These are phyloP conservation scores for Neuroterus valhalla DNA, from an alignment of 1,140 invertebrate species.

Conservation along the genomic window DNA sequence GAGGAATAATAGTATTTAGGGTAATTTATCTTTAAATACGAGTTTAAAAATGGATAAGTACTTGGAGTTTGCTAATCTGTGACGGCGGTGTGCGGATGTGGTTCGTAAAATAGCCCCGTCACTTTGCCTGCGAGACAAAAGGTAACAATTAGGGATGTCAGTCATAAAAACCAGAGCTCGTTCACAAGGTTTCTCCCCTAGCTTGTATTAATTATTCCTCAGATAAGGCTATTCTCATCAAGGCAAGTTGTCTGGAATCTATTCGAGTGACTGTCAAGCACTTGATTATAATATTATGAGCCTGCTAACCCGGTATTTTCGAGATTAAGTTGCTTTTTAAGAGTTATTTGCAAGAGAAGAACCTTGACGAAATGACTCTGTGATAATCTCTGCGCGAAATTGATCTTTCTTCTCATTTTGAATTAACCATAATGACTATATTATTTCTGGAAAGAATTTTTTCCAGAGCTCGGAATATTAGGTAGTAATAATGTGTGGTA, in stretches of 20 bases:
- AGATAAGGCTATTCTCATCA: constrained; percentile 14
- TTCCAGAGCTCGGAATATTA: too few species aligned
- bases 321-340: not conserved
- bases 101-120: constrained; percentile 1
- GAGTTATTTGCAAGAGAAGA: not conserved
- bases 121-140: constrained; percentile 6
- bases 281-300: not conserved
- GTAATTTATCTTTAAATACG: too few species aligned
- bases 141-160: constrained; percentile 14
- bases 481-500: too few species aligned
- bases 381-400: not conserved
- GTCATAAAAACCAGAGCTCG: constrained; percentile 20
- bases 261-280: constrained; percentile 17
- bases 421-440: not conserved
- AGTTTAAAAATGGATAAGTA: not conserved
- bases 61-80: not conserved
- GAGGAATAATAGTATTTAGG: too few species aligned
- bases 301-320: not conserved
- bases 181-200: not conserved
- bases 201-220: not conserved
- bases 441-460: not conserved
- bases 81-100: not conserved
- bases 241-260: not conserved
- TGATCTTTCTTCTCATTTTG: too few species aligned
- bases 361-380: not conserved